Percentiles rank a stretch among this genome's conserved stretches.
Evolutionary conservation across 2,888 invertebrate species (phyloP).

Genomic region (Agonum fuliginosum): DNA sequence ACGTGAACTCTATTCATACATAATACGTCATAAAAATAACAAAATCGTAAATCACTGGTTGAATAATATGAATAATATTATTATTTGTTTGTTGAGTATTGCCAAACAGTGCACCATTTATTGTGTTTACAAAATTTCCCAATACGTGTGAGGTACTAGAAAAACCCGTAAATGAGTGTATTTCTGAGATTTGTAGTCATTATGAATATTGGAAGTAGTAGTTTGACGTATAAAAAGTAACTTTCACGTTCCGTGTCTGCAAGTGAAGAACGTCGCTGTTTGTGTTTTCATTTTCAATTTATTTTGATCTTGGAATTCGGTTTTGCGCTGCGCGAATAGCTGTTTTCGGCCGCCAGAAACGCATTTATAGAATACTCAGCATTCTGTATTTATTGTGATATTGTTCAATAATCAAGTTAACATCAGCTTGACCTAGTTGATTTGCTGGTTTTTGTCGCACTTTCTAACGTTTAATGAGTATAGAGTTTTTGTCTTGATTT

Average conservation of each 20-base stretch:
- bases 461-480: slow-evolving; percentile 34
- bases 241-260: slow-evolving; percentile 21
- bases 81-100: too few relatives aligned
- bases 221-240: slow-evolving; percentile 6
- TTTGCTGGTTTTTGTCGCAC: slow-evolving; percentile 8
- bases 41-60: too few relatives aligned
- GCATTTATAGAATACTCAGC: neutral
- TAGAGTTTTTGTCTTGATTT: slow-evolving; percentile 24
- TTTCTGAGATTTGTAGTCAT: neutral
- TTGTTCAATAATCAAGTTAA: too few relatives aligned
- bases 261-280: slow-evolving; percentile 4
- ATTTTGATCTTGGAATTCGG: slow-evolving; percentile 21
- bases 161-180: neutral
- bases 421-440: slow-evolving; percentile 23
- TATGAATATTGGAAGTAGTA: neutral
- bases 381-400: neutral
- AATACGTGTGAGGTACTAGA: neutral
- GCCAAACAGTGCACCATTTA: too few relatives aligned
- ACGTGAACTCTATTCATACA: too few relatives aligned
- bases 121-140: slow-evolving; percentile 5
- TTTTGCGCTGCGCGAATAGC: neutral
- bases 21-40: too few relatives aligned
- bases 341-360: neutral
- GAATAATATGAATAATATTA: too few relatives aligned
- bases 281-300: slow-evolving; percentile 39